Conservation (phyloP, 2,888 invertebrate species). For the Malthinus flaveolus region DNA sequence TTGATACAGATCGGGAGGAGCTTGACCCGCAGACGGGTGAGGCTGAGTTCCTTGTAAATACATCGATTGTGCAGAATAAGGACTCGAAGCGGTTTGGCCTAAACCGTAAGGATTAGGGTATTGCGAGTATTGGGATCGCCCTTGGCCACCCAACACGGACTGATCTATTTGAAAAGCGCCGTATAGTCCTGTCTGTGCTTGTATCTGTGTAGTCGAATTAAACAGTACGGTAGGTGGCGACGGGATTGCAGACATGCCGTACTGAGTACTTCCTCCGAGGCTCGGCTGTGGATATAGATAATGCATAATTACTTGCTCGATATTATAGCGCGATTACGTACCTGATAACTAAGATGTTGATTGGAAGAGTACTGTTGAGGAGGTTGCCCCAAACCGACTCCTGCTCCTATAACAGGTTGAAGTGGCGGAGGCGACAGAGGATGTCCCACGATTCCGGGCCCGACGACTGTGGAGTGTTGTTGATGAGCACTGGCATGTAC, state of each 20-base stretch:
- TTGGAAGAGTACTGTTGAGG: constrained; percentile 60
- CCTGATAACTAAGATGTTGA: constrained; percentile 74
- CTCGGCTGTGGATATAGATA: constrained; percentile 45
- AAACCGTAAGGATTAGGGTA: constrained; percentile 66
- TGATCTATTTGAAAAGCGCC: constrained; percentile 76
- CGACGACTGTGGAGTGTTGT: constrained; percentile 51
- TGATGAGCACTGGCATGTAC: constrained; percentile 49
- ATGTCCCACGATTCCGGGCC: constrained; percentile 52
- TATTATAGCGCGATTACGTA: constrained; percentile 41
- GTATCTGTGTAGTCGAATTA: constrained; percentile 75
- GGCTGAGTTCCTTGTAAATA: constrained; percentile 59
- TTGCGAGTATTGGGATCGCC: constrained; percentile 78
- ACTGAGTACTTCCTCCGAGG: constrained; percentile 60
- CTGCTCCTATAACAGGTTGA: constrained; percentile 56
- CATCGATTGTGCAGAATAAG: constrained; percentile 71
- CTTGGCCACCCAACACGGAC: constrained; percentile 63
- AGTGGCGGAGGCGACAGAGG: constrained; percentile 66
- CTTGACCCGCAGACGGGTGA: constrained; percentile 61
- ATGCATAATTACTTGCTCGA: not conserved
- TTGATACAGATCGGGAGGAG: constrained; percentile 73
- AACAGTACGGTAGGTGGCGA: constrained; percentile 83
- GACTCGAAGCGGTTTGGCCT: constrained; percentile 65
- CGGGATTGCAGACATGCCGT: constrained; percentile 83
- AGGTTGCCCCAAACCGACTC: constrained; percentile 57
- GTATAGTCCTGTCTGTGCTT: constrained; percentile 65